These are phyloP conservation scores for Elysia chlorotica DNA, from an alignment of 1,140 invertebrate species.

Conservation along the genomic window DNA sequence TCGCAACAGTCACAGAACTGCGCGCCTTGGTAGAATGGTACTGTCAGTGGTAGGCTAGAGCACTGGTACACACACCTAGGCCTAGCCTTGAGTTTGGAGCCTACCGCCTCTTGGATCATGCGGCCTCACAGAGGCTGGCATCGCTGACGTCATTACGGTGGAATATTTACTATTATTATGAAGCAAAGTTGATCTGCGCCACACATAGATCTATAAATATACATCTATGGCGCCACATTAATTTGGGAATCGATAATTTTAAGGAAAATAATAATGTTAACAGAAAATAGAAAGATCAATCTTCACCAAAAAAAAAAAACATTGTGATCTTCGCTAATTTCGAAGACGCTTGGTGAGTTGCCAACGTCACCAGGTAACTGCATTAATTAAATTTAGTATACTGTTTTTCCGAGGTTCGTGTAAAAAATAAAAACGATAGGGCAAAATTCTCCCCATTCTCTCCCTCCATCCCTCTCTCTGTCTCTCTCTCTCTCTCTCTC, in stretches of 20 bases:
- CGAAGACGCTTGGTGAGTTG: no score
- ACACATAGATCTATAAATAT: no score
- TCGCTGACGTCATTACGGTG: constrained; percentile 19
- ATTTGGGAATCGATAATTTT: no score
- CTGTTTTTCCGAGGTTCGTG: neutral
- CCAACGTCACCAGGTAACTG: neutral
- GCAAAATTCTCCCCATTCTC: neutral
- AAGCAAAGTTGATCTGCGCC: neutral
- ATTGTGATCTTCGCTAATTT: no score
- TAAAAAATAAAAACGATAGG: neutral
- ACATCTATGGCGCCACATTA: no score
- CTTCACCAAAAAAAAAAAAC: no score
- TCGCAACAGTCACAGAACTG: no score
- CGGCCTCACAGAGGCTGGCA: constrained; percentile 11
- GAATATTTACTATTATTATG: neutral
- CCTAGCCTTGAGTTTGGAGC: neutral
- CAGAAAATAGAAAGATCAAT: no score
- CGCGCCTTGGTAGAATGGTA: no score
- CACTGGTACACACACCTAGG: no score
- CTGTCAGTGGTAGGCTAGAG: no score
- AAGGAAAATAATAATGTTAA: no score
- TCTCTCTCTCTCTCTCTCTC: neutral
- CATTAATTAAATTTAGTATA: neutral
- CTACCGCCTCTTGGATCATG: neutral
- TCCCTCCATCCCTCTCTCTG: neutral